These are phyloP conservation scores for Acleris sparsana DNA, from an alignment of 2,888 invertebrate species.

Conservation along the genomic window DNA sequence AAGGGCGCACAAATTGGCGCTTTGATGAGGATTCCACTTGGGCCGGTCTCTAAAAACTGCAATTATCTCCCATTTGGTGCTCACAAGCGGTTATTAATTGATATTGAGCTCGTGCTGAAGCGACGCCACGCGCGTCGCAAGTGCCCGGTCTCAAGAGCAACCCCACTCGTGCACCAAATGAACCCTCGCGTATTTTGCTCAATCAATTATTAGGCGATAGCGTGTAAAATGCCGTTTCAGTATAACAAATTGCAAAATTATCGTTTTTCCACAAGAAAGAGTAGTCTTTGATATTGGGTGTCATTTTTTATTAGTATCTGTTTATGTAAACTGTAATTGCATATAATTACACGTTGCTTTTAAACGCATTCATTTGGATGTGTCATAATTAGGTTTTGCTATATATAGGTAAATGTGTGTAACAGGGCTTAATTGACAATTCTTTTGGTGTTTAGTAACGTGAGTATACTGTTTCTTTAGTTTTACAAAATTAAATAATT, in stretches of 20 bases:
- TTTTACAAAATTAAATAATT: neutral
- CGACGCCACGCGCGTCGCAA: constrained; percentile 16
- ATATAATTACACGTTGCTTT: too few relatives aligned
- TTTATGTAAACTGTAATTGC: too few relatives aligned
- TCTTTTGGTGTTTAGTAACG: too few relatives aligned
- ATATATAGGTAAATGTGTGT: too few relatives aligned
- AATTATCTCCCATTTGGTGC: constrained; percentile 31
- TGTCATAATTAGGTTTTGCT: too few relatives aligned
- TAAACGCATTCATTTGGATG: too few relatives aligned
- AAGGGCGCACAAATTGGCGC: constrained; percentile 25
- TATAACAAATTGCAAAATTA: too few relatives aligned
- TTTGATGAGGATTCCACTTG: constrained; percentile 26
- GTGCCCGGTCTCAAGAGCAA: constrained; percentile 12
- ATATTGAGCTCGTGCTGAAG: constrained; percentile 25
- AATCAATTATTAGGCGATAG: constrained; percentile 21
- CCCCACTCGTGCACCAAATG: constrained; percentile 11
- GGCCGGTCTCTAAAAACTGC: constrained; percentile 29
- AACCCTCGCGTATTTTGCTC: constrained; percentile 13
- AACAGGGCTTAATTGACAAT: too few relatives aligned
- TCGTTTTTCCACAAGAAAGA: too few relatives aligned
- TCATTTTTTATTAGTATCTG: too few relatives aligned
- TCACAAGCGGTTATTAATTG: constrained; percentile 29
- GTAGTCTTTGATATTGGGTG: too few relatives aligned
- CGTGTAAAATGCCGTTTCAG: neutral
- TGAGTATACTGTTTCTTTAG: neutral